Evolutionary conservation across 1,140 invertebrate species (phyloP).

Genomic region (Saxidomus purpurata): DNA sequence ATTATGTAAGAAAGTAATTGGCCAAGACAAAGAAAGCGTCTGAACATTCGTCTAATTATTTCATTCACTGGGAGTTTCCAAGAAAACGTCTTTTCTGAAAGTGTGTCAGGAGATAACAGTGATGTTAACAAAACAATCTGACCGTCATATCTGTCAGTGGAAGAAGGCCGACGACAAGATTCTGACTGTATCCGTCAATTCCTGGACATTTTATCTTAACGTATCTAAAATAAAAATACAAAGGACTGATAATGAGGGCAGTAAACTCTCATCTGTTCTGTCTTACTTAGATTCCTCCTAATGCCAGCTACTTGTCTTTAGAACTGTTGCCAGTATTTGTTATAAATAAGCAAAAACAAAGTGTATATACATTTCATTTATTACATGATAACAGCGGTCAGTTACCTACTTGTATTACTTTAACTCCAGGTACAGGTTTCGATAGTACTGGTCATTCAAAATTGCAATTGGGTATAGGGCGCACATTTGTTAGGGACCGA

Average conservation of each 20-base stretch:
- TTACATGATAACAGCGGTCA: not conserved
- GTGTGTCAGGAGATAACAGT: not conserved
- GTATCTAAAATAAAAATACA: not conserved
- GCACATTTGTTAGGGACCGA: too few species aligned
- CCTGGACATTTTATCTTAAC: not conserved
- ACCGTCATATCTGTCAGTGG: not conserved
- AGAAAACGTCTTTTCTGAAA: conserved; percentile 12
- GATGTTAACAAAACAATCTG: not conserved
- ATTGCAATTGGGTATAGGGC: too few species aligned
- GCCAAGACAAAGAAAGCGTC: not conserved
- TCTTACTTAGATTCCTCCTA: not conserved
- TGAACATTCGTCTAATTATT: not conserved
- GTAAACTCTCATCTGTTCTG: not conserved
- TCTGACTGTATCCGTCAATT: not conserved
- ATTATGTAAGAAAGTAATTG: not conserved
- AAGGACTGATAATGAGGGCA: not conserved
- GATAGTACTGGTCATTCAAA: too few species aligned
- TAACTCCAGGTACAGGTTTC: too few species aligned
- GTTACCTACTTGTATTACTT: not conserved
- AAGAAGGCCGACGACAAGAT: not conserved
- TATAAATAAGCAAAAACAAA: not conserved
- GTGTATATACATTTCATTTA: not conserved
- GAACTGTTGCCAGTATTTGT: not conserved
- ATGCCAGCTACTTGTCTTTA: not conserved
- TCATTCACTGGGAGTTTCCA: conserved; percentile 17